These are phyloP conservation scores for Asarcornis scutulata DNA, from an alignment of 2,113 vertebrate genomes.

Conservation along the genomic window DNA sequence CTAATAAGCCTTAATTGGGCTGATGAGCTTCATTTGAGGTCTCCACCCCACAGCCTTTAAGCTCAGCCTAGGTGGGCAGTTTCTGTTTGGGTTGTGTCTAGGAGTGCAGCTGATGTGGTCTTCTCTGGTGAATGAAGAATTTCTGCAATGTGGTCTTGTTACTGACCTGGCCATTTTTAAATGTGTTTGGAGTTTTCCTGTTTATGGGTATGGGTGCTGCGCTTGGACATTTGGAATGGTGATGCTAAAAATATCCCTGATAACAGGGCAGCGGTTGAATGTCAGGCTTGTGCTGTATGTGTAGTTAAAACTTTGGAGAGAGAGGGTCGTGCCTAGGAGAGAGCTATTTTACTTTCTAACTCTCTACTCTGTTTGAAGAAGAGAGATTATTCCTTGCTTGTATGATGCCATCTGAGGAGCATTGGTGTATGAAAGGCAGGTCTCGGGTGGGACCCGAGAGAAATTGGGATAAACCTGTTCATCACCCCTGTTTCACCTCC, in stretches of 20 bases:
- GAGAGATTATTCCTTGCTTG: neutral
- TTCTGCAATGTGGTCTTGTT: neutral
- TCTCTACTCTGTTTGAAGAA: neutral
- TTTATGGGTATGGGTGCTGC: accelerated
- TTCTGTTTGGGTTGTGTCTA: accelerated
- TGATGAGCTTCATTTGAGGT: neutral
- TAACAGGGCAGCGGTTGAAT: neutral
- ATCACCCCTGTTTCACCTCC: neutral
- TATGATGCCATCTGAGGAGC: accelerated
- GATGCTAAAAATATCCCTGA: neutral
- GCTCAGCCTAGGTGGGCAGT: accelerated
- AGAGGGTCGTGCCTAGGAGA: neutral
- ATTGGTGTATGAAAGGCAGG: neutral
- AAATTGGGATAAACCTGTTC: neutral
- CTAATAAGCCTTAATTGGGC: neutral
- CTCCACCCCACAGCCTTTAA: neutral
- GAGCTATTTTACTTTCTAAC: neutral
- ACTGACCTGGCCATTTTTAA: neutral
- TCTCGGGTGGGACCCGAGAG: neutral
- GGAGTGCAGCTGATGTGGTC: accelerated
- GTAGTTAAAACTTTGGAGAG: neutral
- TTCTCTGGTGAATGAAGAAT: neutral
- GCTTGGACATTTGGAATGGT: neutral
- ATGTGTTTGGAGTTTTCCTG: neutral
- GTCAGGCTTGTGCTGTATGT: neutral